These are phyloP conservation scores for Dioctria linearis DNA, from an alignment of 2,888 invertebrate genomes.

Conservation along the genomic window DNA sequence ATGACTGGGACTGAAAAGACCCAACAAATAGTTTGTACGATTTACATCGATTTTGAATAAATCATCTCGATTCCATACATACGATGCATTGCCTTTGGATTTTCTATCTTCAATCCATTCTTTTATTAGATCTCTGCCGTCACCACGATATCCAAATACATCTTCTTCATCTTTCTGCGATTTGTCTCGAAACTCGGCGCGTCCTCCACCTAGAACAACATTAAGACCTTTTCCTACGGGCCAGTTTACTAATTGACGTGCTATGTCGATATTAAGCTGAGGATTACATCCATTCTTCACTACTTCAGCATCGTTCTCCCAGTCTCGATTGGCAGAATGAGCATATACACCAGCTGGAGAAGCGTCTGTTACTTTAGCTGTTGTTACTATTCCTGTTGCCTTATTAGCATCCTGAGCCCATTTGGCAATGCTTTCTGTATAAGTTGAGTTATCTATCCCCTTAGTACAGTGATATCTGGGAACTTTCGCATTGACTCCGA, in stretches of 20 bases:
- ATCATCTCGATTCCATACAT: conserved; percentile 63
- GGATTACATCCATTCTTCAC: conserved; percentile 70
- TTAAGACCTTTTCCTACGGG: conserved; percentile 79
- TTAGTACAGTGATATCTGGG: conserved; percentile 76
- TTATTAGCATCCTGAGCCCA: conserved; percentile 80
- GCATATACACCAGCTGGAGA: conserved; percentile 83
- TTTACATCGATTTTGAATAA: conserved; percentile 66
- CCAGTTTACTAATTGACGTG: conserved; percentile 78
- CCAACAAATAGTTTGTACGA: conserved; percentile 74
- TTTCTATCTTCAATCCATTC: conserved; percentile 75
- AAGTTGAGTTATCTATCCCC: conserved; percentile 73
- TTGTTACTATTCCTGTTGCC: conserved; percentile 80
- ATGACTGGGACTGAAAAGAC: conserved; percentile 74
- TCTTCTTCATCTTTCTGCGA: conserved; percentile 73
- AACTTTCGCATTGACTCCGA: conserved; percentile 82
- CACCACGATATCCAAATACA: conserved; percentile 73
- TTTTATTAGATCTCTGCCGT: conserved; percentile 78
- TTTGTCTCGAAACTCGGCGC: conserved; percentile 64
- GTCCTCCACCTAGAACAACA: conserved; percentile 72
- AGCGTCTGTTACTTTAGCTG: conserved; percentile 84
- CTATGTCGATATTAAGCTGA: conserved; percentile 78
- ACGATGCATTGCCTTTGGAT: conserved; percentile 62
- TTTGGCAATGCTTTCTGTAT: conserved; percentile 77
- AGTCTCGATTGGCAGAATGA: conserved; percentile 78
- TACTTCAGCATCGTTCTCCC: conserved; percentile 78